These are phyloP conservation scores for Acanthoscelides obtectus DNA, from an alignment of 2,888 invertebrate genomes.

Conservation along the genomic window DNA sequence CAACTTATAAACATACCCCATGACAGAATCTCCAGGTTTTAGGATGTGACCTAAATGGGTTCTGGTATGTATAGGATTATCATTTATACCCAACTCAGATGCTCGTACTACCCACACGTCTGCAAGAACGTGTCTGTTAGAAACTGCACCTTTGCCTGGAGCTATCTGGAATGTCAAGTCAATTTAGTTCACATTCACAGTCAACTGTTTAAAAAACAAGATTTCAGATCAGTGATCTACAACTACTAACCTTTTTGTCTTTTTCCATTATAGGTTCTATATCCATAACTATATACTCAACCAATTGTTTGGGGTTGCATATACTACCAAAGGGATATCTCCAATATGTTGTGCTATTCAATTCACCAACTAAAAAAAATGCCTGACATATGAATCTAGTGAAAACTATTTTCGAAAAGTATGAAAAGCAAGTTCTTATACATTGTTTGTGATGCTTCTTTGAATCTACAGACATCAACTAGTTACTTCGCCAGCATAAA, in stretches of 20 bases:
- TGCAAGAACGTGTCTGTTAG: constrained; percentile 81
- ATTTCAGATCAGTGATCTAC: no score
- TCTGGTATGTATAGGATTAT: constrained; percentile 77
- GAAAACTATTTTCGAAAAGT: no score
- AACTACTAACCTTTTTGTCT: constrained; percentile 55
- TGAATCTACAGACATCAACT: no score
- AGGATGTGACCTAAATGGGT: constrained; percentile 94
- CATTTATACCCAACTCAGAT: constrained; percentile 77
- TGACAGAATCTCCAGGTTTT: constrained; percentile 85
- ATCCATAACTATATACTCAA: constrained; percentile 93
- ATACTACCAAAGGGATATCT: constrained; percentile 81
- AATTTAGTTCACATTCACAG: no score
- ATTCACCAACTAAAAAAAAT: constrained; percentile 68
- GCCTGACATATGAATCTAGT: not conserved
- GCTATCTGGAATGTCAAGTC: constrained; percentile 55
- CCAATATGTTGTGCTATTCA: constrained; percentile 78
- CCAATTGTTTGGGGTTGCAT: constrained; percentile 85
- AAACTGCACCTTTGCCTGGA: constrained; percentile 85
- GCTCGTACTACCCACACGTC: constrained; percentile 93
- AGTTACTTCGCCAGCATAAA: no score
- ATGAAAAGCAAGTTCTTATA: no score
- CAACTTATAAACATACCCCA: constrained; percentile 63
- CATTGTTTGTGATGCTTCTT: no score
- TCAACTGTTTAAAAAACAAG: no score
- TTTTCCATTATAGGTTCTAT: constrained; percentile 73